A percentile compares a stretch with the other conserved stretches of the same genome.
Evolutionary conservation across 2,113 vertebrate species (phyloP).

Genomic region (Lutjanus erythropterus): DNA sequence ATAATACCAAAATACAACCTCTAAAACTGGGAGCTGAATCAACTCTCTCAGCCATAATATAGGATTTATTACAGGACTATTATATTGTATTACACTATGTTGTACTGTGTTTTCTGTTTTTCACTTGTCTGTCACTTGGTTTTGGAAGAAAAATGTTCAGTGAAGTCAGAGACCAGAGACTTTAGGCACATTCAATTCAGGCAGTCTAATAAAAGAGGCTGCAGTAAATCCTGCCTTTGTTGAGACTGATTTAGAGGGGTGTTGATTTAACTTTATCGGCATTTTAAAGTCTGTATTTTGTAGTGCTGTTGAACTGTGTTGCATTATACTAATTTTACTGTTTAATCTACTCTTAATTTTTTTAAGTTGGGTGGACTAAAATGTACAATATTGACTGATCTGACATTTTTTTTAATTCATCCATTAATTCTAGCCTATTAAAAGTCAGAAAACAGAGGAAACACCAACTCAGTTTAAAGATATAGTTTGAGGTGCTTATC

Average conservation of each 20-base stretch:
- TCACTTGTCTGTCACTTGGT: no score
- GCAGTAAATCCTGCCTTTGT: no score
- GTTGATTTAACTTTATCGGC: background rate
- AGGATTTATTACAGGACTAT: background rate
- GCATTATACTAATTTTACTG: background rate
- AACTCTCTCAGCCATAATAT: background rate
- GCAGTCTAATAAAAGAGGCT: no score
- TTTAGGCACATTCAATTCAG: no score
- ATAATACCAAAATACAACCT: no score
- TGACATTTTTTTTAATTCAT: background rate
- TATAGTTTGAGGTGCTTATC: no score
- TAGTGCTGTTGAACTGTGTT: background rate
- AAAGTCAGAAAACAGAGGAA: no score
- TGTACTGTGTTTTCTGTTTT: no score
- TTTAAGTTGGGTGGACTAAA: background rate
- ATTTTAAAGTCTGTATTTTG: background rate
- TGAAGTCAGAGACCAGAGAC: background rate
- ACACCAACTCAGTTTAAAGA: no score
- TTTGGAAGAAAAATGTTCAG: no score
- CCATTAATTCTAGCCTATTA: no score
- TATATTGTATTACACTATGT: background rate
- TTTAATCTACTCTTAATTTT: background rate
- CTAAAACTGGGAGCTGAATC: no score
- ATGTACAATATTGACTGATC: background rate
- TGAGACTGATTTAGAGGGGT: background rate